Percentiles rank a stretch among this genome's conserved stretches.
phyloP scores from a whole-genome alignment of 2,113 vertebrate genomes.

The Pleuronectes platessa region DNA sequence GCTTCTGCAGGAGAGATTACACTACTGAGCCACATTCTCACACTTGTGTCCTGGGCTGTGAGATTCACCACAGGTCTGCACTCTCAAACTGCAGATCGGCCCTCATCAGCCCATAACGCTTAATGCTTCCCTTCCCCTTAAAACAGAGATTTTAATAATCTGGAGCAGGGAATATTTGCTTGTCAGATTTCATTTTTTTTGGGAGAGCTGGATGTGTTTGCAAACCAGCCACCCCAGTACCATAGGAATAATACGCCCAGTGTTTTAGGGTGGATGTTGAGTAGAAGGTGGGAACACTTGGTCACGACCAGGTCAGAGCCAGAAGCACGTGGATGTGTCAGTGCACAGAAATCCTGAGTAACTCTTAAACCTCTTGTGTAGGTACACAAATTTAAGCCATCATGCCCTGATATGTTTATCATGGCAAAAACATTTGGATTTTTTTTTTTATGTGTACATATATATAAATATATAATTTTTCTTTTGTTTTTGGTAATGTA shows the following conservation, averaged over 20 bases:
- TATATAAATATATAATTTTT: constrained; percentile 72
- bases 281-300: constrained; percentile 12
- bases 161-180: constrained; percentile 1
- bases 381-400: constrained; percentile 85
- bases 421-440: constrained; percentile 79
- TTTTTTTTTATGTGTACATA: constrained; percentile 41
- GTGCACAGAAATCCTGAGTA: constrained; percentile 62
- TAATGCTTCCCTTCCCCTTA: not conserved
- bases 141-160: not conserved
- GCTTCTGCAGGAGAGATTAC: too few species aligned
- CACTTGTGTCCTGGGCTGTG: constrained; percentile 7
- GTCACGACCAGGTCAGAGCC: constrained; percentile 36
- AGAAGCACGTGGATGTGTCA: constrained; percentile 49
- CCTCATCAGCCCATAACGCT: constrained; percentile 2
- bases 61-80: constrained; percentile 33
- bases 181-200: constrained; percentile 6
- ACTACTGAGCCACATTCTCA: constrained; percentile 22
- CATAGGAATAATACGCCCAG: constrained; percentile 8
- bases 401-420: constrained; percentile 88
- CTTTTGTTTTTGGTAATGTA: constrained; percentile 57
- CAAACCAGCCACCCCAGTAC: constrained; percentile 7
- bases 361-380: constrained; percentile 64
- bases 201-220: not conserved
- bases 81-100: constrained; percentile 7
- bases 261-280: not conserved